phyloP scores from a whole-genome alignment of 1,140 invertebrate genomes.

The Drosophila simulans region DNA sequence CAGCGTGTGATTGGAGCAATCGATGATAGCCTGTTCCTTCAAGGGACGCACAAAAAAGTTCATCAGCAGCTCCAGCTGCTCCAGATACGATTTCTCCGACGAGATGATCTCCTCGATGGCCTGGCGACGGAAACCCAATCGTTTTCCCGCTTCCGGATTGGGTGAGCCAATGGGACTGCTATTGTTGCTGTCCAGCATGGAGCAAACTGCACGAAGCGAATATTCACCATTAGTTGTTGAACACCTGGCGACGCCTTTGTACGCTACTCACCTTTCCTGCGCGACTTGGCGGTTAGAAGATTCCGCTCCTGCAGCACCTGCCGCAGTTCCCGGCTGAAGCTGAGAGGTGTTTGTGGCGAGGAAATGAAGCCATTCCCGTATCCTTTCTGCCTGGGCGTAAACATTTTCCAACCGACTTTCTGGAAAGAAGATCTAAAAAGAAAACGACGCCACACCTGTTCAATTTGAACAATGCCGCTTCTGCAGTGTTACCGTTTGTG shows the following conservation, averaged over 20 bases:
- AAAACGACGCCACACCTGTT: slow-evolving; percentile 71
- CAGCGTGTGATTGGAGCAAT: slow-evolving; percentile 86
- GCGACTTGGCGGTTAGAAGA: slow-evolving; percentile 87
- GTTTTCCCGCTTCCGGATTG: slow-evolving; percentile 84
- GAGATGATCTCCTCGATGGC: slow-evolving; percentile 89
- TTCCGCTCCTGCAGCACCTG: slow-evolving; percentile 87
- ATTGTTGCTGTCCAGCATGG: slow-evolving; percentile 65
- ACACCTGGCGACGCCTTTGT: slow-evolving; percentile 5
- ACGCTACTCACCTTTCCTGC: slow-evolving; percentile 86
- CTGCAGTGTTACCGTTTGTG: not conserved
- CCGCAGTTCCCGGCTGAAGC: slow-evolving; percentile 87
- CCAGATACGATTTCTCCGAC: slow-evolving; percentile 90
- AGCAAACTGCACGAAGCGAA: slow-evolving; percentile 39
- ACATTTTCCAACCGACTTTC: slow-evolving; percentile 54
- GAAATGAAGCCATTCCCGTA: slow-evolving; percentile 16
- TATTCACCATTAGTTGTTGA: not conserved
- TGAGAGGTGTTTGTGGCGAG: slow-evolving; percentile 84
- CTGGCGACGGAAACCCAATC: slow-evolving; percentile 85
- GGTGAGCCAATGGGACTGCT: slow-evolving; percentile 74
- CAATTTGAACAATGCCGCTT: slow-evolving; percentile 50
- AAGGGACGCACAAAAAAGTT: slow-evolving; percentile 90
- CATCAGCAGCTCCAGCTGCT: slow-evolving; percentile 89
- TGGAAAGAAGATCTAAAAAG: slow-evolving; percentile 11
- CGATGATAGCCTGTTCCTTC: slow-evolving; percentile 86
- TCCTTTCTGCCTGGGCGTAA: slow-evolving; percentile 58